phyloP scores from a whole-genome alignment of 2,888 invertebrate species.

The Cantharis rufa region DNA sequence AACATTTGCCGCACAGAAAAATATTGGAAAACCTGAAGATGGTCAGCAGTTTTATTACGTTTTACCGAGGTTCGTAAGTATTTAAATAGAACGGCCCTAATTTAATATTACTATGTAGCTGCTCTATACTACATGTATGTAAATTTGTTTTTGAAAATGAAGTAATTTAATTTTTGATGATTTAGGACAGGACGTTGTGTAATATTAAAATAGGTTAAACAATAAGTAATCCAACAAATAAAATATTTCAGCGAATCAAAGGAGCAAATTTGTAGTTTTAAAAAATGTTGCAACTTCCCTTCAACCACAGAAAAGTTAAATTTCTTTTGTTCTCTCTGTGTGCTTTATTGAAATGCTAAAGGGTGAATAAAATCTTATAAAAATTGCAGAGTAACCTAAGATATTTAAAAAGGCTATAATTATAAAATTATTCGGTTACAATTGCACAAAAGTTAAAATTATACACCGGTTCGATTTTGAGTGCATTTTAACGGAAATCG shows the following conservation, averaged over 20 bases:
- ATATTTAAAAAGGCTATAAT: conserved; percentile 19
- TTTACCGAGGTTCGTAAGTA: background rate
- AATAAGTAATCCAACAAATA: background rate
- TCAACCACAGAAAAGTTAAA: background rate
- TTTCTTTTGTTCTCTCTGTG: background rate
- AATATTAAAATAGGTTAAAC: background rate
- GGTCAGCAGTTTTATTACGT: background rate
- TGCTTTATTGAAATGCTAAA: background rate
- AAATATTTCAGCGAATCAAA: background rate
- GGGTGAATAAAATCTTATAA: conserved; percentile 4
- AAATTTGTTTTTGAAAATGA: background rate
- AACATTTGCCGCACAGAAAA: background rate
- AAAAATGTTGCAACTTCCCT: background rate
- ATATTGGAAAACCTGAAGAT: background rate
- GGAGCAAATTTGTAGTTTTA: background rate
- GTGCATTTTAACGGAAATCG: conserved; percentile 27
- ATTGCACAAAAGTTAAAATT: conserved; percentile 19
- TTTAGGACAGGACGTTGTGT: background rate
- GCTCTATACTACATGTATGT: background rate
- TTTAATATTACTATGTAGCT: background rate
- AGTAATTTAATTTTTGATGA: background rate
- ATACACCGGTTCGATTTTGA: conserved; percentile 16
- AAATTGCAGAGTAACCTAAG: conserved; percentile 4
- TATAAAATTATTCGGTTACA: conserved; percentile 19
- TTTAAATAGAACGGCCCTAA: background rate